Evolutionary conservation across 1,140 invertebrate species (phyloP).

Genomic region (Sycophaga agraensis): DNA sequence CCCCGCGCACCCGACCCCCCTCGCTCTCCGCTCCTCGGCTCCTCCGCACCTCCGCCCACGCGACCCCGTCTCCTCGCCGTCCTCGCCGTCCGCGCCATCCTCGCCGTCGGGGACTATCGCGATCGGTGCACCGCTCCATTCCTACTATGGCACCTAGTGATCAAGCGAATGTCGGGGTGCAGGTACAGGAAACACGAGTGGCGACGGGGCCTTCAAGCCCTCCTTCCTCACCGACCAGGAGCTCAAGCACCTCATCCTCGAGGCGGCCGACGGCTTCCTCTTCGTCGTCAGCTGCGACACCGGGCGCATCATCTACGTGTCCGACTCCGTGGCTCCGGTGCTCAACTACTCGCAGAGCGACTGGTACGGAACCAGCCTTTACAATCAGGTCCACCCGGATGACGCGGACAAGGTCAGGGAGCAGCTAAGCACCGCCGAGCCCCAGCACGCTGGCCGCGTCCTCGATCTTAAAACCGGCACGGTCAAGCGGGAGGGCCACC

Average conservation of each 20-base stretch:
- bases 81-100: no score
- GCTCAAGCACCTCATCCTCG: conserved; percentile 96
- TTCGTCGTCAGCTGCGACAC: conserved; percentile 99
- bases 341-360: conserved; percentile 95
- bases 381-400: conserved; percentile 96
- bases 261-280: conserved; percentile 98
- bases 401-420: conserved; percentile 98
- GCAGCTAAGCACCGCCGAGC: conserved; percentile 95
- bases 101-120: no score
- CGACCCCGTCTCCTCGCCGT: no score
- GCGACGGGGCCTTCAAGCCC: conserved; percentile 95
- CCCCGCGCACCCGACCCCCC: neutral
- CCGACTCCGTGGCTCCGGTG: conserved; percentile 96
- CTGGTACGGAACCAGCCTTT: conserved; percentile 95
- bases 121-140: no score
- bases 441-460: conserved; percentile 93
- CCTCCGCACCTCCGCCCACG: neutral
- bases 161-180: no score
- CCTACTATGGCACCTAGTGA: no score
- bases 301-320: conserved; percentile 96
- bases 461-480: conserved; percentile 97
- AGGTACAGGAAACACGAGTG: conserved; percentile 93
- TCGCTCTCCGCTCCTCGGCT: neutral
- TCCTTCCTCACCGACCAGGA: conserved; percentile 99
- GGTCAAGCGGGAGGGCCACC: conserved; percentile 98